Evolutionary conservation across 1,140 invertebrate species (phyloP).

Genomic region (Hetaerina americana): DNA sequence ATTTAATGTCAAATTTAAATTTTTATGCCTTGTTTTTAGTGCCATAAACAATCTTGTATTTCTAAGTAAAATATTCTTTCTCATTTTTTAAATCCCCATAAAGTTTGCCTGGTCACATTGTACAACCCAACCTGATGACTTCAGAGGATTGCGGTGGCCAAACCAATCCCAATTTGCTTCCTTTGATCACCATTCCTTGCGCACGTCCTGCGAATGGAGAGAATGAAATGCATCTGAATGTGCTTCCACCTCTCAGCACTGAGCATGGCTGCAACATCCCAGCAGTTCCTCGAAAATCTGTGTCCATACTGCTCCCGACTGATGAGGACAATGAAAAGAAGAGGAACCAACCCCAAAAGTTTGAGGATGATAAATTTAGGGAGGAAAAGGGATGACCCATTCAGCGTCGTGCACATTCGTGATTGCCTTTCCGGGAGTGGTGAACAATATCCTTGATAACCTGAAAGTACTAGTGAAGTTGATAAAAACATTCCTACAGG

Average conservation of each 20-base stretch:
- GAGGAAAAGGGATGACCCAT: constrained; percentile 11
- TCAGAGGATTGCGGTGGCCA: neutral
- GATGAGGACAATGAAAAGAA: neutral
- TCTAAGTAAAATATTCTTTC: no score
- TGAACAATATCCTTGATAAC: neutral
- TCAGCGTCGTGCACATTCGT: neutral
- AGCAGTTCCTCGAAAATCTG: constrained; percentile 9
- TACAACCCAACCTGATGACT: neutral
- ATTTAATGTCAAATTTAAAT: no score
- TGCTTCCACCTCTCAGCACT: neutral
- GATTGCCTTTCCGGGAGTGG: neutral
- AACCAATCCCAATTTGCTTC: neutral
- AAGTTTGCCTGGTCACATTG: neutral
- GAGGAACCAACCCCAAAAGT: neutral
- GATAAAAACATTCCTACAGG: neutral
- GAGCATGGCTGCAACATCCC: neutral
- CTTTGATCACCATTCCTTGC: neutral
- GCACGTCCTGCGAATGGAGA: neutral
- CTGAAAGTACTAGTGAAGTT: neutral
- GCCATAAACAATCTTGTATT: no score
- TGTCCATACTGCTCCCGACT: constrained; percentile 10
- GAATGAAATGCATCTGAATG: neutral
- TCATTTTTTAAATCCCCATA: no score
- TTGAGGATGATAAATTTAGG: neutral
- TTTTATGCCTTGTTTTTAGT: no score